Evolutionary conservation across 2,113 vertebrate genomes (phyloP).

Genomic region (Plotosus lineatus): DNA sequence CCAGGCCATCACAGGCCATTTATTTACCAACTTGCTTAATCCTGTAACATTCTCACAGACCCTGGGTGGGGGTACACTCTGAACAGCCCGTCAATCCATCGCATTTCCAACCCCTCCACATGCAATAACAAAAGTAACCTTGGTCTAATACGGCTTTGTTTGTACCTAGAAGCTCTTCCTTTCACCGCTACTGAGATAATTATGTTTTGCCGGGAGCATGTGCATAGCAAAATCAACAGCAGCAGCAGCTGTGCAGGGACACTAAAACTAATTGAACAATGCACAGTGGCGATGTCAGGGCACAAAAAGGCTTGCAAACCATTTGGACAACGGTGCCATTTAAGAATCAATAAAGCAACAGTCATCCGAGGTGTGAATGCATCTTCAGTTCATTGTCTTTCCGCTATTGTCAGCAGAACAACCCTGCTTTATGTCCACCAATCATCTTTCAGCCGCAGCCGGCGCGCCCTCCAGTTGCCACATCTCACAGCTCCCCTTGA

Average conservation of each 20-base stretch:
- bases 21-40: too few species aligned
- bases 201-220: constrained; percentile 40
- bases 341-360: constrained; percentile 70
- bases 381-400: constrained; percentile 62
- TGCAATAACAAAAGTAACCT: constrained; percentile 7
- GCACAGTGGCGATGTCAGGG: constrained; percentile 60
- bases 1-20: too few species aligned
- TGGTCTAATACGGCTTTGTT: not conserved
- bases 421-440: constrained; percentile 60
- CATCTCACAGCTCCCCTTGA: constrained; percentile 31
- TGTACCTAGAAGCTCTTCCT: not conserved
- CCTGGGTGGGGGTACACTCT: too few species aligned
- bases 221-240: constrained; percentile 30
- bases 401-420: constrained; percentile 67
- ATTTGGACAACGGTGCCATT: constrained; percentile 68
- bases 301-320: constrained; percentile 59
- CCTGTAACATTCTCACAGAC: too few species aligned
- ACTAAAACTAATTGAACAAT: constrained; percentile 59
- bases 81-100: too few species aligned
- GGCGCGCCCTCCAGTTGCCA: constrained; percentile 39
- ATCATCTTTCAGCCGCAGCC: constrained; percentile 59
- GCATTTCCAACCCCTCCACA: too few species aligned
- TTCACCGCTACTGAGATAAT: constrained; percentile 24
- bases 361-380: constrained; percentile 54
- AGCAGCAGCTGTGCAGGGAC: constrained; percentile 50